A percentile compares a stretch with the other conserved stretches of the same genome.
phyloP scores from a whole-genome alignment of 2,888 invertebrate species.

The Drosophila macrospina region DNA sequence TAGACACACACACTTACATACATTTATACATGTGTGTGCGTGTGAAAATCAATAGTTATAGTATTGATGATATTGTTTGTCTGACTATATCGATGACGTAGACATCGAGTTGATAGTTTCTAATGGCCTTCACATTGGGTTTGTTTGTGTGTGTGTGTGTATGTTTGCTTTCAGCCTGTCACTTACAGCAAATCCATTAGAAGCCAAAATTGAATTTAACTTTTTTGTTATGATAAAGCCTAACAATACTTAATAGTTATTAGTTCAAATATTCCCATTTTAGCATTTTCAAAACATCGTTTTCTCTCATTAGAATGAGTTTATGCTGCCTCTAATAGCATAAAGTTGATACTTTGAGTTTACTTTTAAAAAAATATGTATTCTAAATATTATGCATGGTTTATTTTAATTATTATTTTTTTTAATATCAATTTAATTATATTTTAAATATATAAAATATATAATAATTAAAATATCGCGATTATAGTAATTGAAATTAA shows the following conservation, averaged over 20 bases:
- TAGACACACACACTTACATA: background rate
- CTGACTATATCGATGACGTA: constrained; percentile 47
- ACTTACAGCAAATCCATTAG: constrained; percentile 44
- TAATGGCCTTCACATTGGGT: constrained; percentile 15
- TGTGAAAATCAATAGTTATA: constrained; percentile 47
- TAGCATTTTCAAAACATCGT: background rate
- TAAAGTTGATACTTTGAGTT: too few species aligned
- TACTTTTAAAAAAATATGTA: too few species aligned
- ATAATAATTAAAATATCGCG: too few species aligned
- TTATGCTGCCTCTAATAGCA: too few species aligned
- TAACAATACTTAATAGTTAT: constrained; percentile 4
- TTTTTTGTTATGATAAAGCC: constrained; percentile 9
- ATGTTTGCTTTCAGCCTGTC: constrained; percentile 31
- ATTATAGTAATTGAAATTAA: too few species aligned
- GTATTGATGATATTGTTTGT: constrained; percentile 29
- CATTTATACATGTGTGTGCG: constrained; percentile 1
- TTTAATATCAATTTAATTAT: too few species aligned
- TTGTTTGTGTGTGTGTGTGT: constrained; percentile 9
- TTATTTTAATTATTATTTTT: too few species aligned
- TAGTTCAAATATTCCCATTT: background rate
- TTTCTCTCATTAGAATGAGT: too few species aligned
- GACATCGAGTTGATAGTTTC: constrained; percentile 22
- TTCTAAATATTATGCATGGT: too few species aligned
- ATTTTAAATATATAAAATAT: too few species aligned
- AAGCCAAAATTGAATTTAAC: constrained; percentile 20